Evolutionary conservation across 2,888 invertebrate species (phyloP), one percentile per base, ranked within the genome.

Genomic region (Hyalella azteca): DNA sequence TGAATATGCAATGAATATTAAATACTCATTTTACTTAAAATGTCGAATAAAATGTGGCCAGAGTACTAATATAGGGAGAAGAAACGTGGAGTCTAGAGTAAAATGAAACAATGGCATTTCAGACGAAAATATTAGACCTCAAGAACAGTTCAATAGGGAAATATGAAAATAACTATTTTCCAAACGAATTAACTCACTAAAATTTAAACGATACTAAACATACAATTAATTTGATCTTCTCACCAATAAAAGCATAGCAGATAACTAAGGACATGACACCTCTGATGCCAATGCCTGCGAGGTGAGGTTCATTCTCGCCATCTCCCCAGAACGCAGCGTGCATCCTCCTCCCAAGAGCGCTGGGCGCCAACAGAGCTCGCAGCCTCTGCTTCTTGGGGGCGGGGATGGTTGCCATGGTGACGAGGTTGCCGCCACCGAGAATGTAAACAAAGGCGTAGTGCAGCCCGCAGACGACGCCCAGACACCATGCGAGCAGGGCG

Each of bases 341-440:
- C 36, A 66, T 32, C 4, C 66, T 32, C 26, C 29, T 66, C 15
- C 36, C 36, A 32, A 66, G 36, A 39, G 66, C 36, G 2, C 66
- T 32, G 19, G 66, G 66, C 19, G 66, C 32, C 32, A 66, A 66
- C 2, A 66, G 15, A 5, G 66, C 32, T 5, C 66, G 66, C 32
- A 66, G 36, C 19, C 29, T 66, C 19, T 66, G 66, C 36, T 66
- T 66, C 13, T 66, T 66, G 15, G 66, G 66, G 36, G 36, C 66
- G 5, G 66, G 7, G n/a, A 39, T 19, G 3, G 36, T 66, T 66
- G 66, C 36, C 66, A 66, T 66, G 36, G 75, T 75, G 36, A 75
- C 75, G 15, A 75, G 75, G 75, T 41, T 75, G 29, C 75, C 75
- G 36, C 45, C 22, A 7, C 75, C 40, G 15, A 75, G 75, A 22